Conservation (phyloP, 1,140 invertebrate species). For the Bombus waltoni region DNA sequence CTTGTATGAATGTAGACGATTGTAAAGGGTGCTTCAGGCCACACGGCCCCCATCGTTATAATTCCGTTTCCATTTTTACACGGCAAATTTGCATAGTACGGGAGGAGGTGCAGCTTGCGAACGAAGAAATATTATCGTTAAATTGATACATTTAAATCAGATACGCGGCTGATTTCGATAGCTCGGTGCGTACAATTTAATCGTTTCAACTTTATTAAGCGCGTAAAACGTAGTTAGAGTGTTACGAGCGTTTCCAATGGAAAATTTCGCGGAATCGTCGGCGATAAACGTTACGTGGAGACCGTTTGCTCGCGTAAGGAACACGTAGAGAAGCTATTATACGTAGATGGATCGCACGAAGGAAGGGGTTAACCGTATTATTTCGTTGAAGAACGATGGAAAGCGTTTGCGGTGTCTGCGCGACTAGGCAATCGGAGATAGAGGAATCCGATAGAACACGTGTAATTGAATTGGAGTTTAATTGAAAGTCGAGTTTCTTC, state of each 20-base stretch:
- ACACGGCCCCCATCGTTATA: too few species aligned
- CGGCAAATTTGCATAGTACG: neutral
- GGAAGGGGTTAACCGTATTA: slow-evolving; percentile 53
- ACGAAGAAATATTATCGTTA: neutral
- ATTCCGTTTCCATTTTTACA: neutral
- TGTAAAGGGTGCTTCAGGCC: neutral
- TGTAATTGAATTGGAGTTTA: slow-evolving; percentile 73
- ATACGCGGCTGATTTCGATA: neutral
- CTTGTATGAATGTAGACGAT: neutral
- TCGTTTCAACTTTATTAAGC: slow-evolving; percentile 9
- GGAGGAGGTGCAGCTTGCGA: too few species aligned
- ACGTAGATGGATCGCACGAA: slow-evolving; percentile 21
- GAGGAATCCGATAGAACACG: slow-evolving; percentile 28
- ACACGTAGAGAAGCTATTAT: neutral
- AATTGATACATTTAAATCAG: neutral
- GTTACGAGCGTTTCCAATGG: neutral
- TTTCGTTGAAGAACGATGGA: slow-evolving; percentile 51
- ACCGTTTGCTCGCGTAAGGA: neutral
- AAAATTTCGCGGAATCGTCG: neutral
- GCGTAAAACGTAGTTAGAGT: neutral
- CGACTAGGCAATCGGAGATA: slow-evolving; percentile 45
- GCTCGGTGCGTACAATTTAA: neutral
- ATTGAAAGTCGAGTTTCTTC: slow-evolving; percentile 71
- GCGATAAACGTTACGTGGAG: neutral
- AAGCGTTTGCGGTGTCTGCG: slow-evolving; percentile 25